Conservation (phyloP, 53 echinoderm and acorn worm genomes). For the Paracentrotus lividus region DNA sequence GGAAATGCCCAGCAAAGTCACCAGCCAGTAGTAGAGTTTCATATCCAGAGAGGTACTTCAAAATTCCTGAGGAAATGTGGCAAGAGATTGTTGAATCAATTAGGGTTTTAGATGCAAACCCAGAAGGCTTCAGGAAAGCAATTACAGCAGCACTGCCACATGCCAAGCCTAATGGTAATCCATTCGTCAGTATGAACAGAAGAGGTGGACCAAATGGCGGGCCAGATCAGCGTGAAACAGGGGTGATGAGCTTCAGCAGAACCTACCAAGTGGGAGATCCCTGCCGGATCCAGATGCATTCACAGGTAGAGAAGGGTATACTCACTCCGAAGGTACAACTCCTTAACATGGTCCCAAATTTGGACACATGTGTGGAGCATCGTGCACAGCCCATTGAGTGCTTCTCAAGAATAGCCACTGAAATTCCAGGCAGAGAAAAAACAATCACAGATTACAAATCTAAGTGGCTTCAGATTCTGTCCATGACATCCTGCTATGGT, state of each 20-base stretch:
- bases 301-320: slow-evolving; percentile 73
- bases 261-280: slow-evolving; percentile 75
- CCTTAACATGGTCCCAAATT: slow-evolving; percentile 76
- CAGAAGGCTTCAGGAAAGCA: slow-evolving; percentile 65
- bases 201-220: background rate
- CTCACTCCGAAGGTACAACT: slow-evolving; percentile 82
- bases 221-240: background rate
- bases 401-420: slow-evolving; percentile 72
- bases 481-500: slow-evolving; percentile 82
- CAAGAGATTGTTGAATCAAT: slow-evolving; percentile 69
- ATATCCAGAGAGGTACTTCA: background rate
- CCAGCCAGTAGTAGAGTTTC: slow-evolving; percentile 8
- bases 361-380: slow-evolving; percentile 86
- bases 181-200: background rate
- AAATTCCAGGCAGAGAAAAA: slow-evolving; percentile 54
- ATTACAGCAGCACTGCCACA: slow-evolving; percentile 45
- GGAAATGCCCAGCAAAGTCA: slow-evolving; percentile 3
- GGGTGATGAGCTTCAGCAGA: slow-evolving; percentile 59
- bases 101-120: slow-evolving; percentile 64
- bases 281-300: slow-evolving; percentile 76
- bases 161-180: background rate
- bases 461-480: slow-evolving; percentile 78
- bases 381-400: slow-evolving; percentile 78
- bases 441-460: slow-evolving; percentile 66
- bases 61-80: slow-evolving; percentile 63